Evolutionary conservation across 2,888 invertebrate species (phyloP).

Genomic region (Lycaena phlaeas): DNA sequence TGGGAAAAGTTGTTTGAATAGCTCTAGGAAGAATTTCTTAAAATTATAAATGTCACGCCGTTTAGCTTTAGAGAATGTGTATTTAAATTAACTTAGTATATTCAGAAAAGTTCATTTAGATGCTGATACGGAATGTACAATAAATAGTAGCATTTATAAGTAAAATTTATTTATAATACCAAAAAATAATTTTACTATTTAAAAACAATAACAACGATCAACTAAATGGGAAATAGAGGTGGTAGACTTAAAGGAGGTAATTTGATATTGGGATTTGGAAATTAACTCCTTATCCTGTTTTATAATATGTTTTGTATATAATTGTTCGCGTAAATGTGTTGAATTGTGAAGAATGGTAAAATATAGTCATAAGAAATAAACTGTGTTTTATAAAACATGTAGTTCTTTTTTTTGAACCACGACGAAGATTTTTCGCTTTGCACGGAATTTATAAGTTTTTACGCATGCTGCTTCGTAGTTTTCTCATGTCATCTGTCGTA

Average conservation of each 20-base stretch:
- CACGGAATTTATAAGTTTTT: no score
- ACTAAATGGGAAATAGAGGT: not conserved
- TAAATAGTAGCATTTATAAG: no score
- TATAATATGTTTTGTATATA: not conserved
- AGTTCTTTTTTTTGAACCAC: no score
- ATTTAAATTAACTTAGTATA: no score
- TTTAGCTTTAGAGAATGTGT: no score
- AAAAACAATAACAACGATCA: not conserved
- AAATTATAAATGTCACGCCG: no score
- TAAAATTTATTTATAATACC: not conserved
- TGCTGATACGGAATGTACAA: no score
- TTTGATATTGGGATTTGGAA: not conserved
- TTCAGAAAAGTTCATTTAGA: no score
- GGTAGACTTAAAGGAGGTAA: not conserved
- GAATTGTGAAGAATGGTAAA: slow-evolving; percentile 1
- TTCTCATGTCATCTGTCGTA: no score
- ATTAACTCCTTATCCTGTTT: not conserved
- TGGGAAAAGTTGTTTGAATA: slow-evolving; percentile 42
- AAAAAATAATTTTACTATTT: not conserved
- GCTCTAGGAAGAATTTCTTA: slow-evolving; percentile 15
- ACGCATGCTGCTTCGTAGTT: no score
- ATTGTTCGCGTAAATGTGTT: not conserved
- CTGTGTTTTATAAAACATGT: no score
- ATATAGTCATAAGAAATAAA: slow-evolving; percentile 3
- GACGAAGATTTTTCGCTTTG: no score